Evolutionary conservation across 2,113 vertebrate genomes (phyloP).

Genomic region (human (Homo sapiens)): DNA sequence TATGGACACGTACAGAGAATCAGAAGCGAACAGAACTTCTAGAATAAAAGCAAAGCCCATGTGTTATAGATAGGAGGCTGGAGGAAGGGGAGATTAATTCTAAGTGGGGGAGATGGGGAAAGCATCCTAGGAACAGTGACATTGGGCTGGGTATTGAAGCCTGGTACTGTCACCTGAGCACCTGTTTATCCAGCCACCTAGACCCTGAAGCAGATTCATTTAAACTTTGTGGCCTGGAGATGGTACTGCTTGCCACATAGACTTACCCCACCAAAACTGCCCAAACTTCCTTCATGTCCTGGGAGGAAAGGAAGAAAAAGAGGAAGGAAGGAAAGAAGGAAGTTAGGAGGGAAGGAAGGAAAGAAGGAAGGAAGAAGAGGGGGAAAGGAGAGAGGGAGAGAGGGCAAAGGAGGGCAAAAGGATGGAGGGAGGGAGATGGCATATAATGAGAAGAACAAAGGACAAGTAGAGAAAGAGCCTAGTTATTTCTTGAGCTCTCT

Average conservation of each 20-base stretch:
- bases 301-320: neutral
- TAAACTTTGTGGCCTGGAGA: neutral
- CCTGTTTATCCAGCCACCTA: neutral
- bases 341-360: neutral
- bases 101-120: neutral
- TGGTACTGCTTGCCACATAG: neutral
- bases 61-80: neutral
- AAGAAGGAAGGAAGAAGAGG: neutral
- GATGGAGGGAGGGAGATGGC: neutral
- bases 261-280: too few relatives aligned
- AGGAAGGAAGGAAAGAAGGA: neutral
- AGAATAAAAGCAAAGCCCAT: neutral
- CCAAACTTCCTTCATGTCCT: neutral
- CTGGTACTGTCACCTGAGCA: neutral
- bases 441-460: neutral
- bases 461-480: neutral
- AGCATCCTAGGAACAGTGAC: neutral
- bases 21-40: neutral
- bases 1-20: neutral
- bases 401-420: neutral
- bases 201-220: neutral
- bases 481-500: neutral
- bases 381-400: neutral
- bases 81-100: neutral
- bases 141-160: too few relatives aligned